These are phyloP conservation scores for Stomorhina lunata DNA, from an alignment of 2,888 invertebrate genomes.

Conservation along the genomic window DNA sequence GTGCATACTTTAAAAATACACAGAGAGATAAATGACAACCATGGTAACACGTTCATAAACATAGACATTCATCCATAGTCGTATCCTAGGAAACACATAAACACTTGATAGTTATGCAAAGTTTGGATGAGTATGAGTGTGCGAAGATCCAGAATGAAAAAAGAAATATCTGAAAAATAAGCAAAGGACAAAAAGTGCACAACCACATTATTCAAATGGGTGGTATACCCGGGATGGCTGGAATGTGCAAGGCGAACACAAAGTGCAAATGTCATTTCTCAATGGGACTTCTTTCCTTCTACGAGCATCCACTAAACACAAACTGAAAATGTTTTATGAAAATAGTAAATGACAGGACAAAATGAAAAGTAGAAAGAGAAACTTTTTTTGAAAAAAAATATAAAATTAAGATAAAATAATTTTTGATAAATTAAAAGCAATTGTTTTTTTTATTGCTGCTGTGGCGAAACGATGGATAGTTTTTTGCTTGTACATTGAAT, in stretches of 20 bases:
- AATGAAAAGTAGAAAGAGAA: background rate
- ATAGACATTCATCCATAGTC: background rate
- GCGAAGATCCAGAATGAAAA: background rate
- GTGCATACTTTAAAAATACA: background rate
- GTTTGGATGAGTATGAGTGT: background rate
- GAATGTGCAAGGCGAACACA: background rate
- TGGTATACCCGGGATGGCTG: background rate
- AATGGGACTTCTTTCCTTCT: constrained; percentile 12
- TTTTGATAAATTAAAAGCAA: background rate
- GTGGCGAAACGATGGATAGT: background rate
- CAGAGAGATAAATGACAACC: background rate
- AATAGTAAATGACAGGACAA: background rate
- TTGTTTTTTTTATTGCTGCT: background rate
- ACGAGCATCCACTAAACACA: background rate
- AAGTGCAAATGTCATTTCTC: constrained; percentile 50
- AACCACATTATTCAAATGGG: background rate
- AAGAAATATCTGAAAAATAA: background rate
- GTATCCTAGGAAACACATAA: background rate
- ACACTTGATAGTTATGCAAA: constrained; percentile 18
- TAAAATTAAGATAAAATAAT: constrained; percentile 8
- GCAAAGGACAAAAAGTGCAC: constrained; percentile 6
- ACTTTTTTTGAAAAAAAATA: background rate
- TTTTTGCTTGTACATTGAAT: background rate
- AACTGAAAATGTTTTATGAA: constrained; percentile 5
- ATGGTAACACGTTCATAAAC: constrained; percentile 2